Percentiles rank a stretch among this genome's conserved stretches.
These are phyloP conservation scores for Planiliza haematocheilus DNA, from an alignment of 2,113 vertebrate genomes.

Conservation along the genomic window DNA sequence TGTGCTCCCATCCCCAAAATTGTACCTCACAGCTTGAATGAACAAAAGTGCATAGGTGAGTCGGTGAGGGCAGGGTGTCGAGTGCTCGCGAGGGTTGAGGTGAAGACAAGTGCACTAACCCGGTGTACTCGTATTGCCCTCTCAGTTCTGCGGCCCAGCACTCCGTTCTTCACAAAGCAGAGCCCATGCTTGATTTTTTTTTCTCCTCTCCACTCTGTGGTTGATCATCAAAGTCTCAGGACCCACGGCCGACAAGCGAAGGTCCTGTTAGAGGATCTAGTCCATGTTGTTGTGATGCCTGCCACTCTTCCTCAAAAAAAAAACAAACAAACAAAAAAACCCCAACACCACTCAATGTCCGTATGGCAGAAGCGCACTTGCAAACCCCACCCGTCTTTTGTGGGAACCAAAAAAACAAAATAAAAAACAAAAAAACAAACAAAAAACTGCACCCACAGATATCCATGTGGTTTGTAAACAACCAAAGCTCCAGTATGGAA, in stretches of 20 bases:
- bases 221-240: conserved; percentile 55
- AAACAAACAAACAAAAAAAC: conserved; percentile 19
- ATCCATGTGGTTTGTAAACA: conserved; percentile 87
- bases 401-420: conserved; percentile 52
- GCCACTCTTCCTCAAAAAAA: conserved; percentile 58
- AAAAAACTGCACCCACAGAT: conserved; percentile 80
- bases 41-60: conserved; percentile 88
- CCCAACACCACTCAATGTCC: conserved; percentile 70
- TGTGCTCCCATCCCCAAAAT: conserved; percentile 80
- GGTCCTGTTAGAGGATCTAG: conserved; percentile 60
- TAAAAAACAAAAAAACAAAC: conserved; percentile 40
- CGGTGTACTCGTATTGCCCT: conserved; percentile 49
- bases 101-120: conserved; percentile 54
- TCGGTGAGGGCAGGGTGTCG: conserved; percentile 78
- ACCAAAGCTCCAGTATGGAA: conserved; percentile 87
- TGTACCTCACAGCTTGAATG: conserved; percentile 86
- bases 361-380: conserved; percentile 81
- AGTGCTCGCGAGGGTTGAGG: conserved; percentile 67
- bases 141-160: conserved; percentile 64
- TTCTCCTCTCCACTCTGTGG: conserved; percentile 17
- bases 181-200: conserved; percentile 63
- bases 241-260: conserved; percentile 32
- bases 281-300: conserved; percentile 64
- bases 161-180: conserved; percentile 54
- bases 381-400: conserved; percentile 72